These are phyloP conservation scores for Anastrepha obliqua DNA, from an alignment of 1,140 invertebrate genomes.

Conservation along the genomic window DNA sequence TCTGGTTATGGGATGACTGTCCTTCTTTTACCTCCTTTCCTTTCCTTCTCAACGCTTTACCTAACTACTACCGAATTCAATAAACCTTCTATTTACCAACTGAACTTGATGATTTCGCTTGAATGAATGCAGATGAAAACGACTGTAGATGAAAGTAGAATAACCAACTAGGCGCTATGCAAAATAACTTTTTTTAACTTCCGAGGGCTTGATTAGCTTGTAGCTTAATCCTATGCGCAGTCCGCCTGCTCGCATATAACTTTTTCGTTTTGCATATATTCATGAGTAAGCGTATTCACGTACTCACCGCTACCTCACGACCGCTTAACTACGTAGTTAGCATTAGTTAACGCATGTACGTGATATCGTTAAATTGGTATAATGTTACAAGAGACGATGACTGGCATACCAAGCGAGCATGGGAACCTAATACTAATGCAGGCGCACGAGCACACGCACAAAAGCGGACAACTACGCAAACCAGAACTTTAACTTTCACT, in stretches of 20 bases:
- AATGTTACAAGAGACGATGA: conserved; percentile 67
- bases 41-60: neutral
- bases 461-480: neutral
- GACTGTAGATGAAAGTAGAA: neutral
- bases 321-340: conserved; percentile 65
- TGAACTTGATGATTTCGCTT: neutral
- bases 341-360: conserved; percentile 74
- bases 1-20: too few relatives aligned
- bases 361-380: conserved; percentile 74
- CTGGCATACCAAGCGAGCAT: conserved; percentile 66
- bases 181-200: neutral
- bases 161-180: neutral
- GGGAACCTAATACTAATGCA: neutral
- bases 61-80: neutral
- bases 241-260: too few relatives aligned
- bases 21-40: neutral
- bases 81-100: neutral
- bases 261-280: neutral
- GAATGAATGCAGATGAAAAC: neutral
- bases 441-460: neutral
- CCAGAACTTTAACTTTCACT: neutral
- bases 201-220: neutral
- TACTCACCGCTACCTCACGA: neutral
- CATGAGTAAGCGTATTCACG: neutral
- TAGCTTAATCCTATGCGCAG: conserved; percentile 10